Evolutionary conservation across 2,797 vertebrate species (phyloP).

Genomic region (Menidia menidia): DNA sequence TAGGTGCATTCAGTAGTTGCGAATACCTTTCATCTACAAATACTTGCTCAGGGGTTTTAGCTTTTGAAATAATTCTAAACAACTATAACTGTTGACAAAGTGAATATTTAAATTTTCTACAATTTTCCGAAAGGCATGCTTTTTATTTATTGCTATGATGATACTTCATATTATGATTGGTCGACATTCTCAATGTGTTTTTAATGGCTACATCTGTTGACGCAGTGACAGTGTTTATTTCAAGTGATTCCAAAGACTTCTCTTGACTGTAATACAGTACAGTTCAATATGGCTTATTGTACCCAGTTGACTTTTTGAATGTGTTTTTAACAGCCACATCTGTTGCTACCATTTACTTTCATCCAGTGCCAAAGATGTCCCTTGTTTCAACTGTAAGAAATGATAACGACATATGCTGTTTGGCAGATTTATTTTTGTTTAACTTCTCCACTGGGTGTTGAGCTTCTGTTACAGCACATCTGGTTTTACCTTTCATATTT

Average conservation of each 20-base stretch:
- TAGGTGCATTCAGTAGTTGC: constrained; percentile 26
- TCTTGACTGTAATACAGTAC: constrained; percentile 77
- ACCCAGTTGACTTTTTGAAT: constrained; percentile 80
- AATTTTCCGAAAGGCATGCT: constrained; percentile 64
- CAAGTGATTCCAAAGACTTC: constrained; percentile 78
- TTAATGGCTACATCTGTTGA: constrained; percentile 82
- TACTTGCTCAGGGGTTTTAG: constrained; percentile 67
- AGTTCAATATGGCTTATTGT: constrained; percentile 80
- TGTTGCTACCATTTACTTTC: constrained; percentile 74
- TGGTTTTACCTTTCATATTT: constrained; percentile 25
- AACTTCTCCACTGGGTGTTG: constrained; percentile 43
- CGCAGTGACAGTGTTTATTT: constrained; percentile 73
- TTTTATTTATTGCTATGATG: constrained; percentile 71
- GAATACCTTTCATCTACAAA: constrained; percentile 71
- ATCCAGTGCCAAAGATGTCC: constrained; percentile 75
- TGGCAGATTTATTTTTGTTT: constrained; percentile 46
- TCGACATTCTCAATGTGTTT: constrained; percentile 78
- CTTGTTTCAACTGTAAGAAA: constrained; percentile 78
- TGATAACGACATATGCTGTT: constrained; percentile 76
- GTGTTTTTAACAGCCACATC: constrained; percentile 83
- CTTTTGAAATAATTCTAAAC: constrained; percentile 62
- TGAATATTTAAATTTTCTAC: constrained; percentile 61
- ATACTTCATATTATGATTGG: constrained; percentile 65
- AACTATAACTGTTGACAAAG: constrained; percentile 69
- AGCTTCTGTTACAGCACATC: constrained; percentile 33